These are phyloP conservation scores for Macrophya annulata DNA, from an alignment of 2,888 invertebrate genomes.

Conservation along the genomic window DNA sequence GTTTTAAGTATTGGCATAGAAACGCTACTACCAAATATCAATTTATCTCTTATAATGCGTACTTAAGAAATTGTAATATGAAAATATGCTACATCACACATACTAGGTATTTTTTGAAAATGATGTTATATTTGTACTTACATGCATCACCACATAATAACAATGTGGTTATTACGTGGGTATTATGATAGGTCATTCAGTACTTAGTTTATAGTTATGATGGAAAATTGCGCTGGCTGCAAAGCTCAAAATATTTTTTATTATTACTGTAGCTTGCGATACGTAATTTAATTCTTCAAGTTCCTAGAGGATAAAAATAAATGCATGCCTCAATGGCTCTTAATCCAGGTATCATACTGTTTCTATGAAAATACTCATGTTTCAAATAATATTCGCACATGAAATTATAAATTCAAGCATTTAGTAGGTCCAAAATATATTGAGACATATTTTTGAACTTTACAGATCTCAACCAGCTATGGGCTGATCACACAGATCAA, in stretches of 20 bases:
- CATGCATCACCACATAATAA: not conserved
- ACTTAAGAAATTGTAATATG: constrained; percentile 18
- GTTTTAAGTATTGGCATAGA: not conserved
- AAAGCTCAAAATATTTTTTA: constrained; percentile 29
- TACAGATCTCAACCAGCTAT: not conserved
- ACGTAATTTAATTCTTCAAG: not conserved
- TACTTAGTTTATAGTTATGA: not conserved
- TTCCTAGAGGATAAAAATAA: not conserved
- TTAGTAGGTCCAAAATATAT: not conserved
- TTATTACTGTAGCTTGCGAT: not conserved
- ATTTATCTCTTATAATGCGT: not conserved
- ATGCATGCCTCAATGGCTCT: constrained; percentile 20
- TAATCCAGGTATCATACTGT: not conserved
- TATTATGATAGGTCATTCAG: not conserved
- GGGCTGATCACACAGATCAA: not conserved
- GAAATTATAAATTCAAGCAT: constrained; percentile 4
- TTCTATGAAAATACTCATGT: constrained; percentile 1
- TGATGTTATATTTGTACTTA: constrained; percentile 21
- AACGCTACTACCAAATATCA: constrained; percentile 11
- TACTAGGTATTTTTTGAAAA: not conserved
- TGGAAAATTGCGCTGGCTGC: not conserved
- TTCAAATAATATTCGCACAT: constrained; percentile 4
- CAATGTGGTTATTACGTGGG: no score
- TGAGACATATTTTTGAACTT: not conserved
- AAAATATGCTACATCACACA: not conserved